A percentile compares a stretch with the other conserved stretches of the same genome.
phyloP scores from a whole-genome alignment of 2,113 vertebrate genomes.

The Apeltes quadracus region DNA sequence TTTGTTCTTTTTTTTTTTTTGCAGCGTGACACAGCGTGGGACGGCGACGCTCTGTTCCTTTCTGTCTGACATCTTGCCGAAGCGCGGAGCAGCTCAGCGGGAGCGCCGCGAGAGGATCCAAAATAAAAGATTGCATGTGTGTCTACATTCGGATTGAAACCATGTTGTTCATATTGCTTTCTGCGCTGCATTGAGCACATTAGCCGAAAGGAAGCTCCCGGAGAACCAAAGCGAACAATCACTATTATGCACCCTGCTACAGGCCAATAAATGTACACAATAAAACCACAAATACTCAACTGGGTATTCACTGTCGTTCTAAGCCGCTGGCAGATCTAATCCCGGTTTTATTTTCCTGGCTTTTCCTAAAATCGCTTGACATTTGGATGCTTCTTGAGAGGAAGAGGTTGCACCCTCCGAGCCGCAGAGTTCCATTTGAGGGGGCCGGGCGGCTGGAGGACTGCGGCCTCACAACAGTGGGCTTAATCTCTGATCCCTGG shows the following conservation, averaged over 20 bases:
- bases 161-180: slow-evolving; percentile 26
- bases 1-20: neutral
- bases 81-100: neutral
- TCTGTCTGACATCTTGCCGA: slow-evolving; percentile 26
- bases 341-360: neutral
- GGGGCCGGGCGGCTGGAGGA: slow-evolving; percentile 42
- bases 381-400: slow-evolving; percentile 25
- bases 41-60: slow-evolving; percentile 32
- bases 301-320: neutral
- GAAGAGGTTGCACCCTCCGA: slow-evolving; percentile 17
- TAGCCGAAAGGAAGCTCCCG: slow-evolving; percentile 12
- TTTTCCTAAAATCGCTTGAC: slow-evolving; percentile 34
- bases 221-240: slow-evolving; percentile 31
- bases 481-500: slow-evolving; percentile 56
- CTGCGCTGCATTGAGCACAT: slow-evolving; percentile 19
- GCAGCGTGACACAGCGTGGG: slow-evolving; percentile 25
- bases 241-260: neutral
- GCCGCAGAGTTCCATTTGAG: slow-evolving; percentile 28
- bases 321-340: neutral
- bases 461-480: slow-evolving; percentile 21
- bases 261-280: too few species aligned
- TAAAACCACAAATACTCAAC: neutral
- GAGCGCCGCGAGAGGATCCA: neutral
- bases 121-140: slow-evolving; percentile 28
- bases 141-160: slow-evolving; percentile 15